Conservation (phyloP, 2,113 vertebrate species). For the Elanus axillaris region DNA sequence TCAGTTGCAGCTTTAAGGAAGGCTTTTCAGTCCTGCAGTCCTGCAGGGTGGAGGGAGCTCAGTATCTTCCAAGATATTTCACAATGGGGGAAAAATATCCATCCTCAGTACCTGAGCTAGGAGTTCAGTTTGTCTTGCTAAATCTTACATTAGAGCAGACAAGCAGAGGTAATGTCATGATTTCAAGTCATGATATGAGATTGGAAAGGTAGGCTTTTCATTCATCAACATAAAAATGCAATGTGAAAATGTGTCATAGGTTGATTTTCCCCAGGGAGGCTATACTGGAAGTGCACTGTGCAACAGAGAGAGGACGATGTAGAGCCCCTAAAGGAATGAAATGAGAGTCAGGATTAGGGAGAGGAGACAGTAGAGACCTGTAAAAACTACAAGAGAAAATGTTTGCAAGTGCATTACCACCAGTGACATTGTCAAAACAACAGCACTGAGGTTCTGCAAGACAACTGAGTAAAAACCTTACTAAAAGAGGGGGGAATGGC, state of each 20-base stretch:
- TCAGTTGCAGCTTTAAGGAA: neutral
- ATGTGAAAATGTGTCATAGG: neutral
- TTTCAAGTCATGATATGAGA: neutral
- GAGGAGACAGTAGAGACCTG: neutral
- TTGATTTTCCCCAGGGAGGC: neutral
- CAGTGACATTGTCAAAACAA: conserved; percentile 4
- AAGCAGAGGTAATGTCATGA: neutral
- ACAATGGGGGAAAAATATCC: neutral
- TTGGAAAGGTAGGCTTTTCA: neutral
- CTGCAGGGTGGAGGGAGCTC: neutral
- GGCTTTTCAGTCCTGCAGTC: neutral
- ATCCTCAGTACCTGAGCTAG: neutral
- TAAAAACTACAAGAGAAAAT: neutral
- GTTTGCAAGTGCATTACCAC: neutral
- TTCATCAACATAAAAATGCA: neutral
- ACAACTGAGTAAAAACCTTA: neutral
- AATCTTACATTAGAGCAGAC: neutral
- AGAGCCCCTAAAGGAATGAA: neutral
- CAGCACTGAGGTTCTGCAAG: neutral
- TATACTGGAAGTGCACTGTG: neutral
- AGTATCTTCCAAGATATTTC: neutral
- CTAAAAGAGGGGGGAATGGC: neutral
- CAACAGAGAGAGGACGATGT: neutral
- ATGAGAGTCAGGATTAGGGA: neutral
- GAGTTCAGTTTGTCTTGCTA: neutral